These are phyloP conservation scores for Cercopithecus mona DNA, from an alignment of 2,113 vertebrate species.

Conservation along the genomic window DNA sequence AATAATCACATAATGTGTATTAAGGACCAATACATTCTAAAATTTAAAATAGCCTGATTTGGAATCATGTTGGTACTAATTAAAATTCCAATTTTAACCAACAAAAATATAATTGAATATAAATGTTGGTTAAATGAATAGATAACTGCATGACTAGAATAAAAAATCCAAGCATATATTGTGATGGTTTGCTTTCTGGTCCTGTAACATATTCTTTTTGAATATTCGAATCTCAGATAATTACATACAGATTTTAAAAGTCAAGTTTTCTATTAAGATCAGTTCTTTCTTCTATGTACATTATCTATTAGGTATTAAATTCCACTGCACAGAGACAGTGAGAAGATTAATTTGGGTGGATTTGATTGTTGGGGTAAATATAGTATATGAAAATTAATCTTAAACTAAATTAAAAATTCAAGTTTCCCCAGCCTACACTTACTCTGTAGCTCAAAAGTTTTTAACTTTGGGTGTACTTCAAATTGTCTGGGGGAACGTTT, in stretches of 20 bases:
- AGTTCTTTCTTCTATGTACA: background rate
- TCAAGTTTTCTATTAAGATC: background rate
- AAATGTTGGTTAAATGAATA: conserved; percentile 17
- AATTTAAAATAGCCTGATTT: conserved; percentile 29
- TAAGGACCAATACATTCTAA: background rate
- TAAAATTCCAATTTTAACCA: conserved; percentile 41
- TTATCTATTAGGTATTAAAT: conserved; percentile 29
- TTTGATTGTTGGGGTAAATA: conserved; percentile 65
- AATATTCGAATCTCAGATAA: conserved; percentile 11
- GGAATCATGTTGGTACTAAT: background rate
- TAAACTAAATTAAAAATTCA: conserved; percentile 63
- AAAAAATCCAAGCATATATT: background rate
- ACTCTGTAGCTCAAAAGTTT: conserved; percentile 41
- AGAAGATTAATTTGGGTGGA: conserved; percentile 55
- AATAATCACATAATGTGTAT: conserved; percentile 14
- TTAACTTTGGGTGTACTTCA: conserved; percentile 39
- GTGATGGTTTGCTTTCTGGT: background rate
- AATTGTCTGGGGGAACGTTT: conserved; percentile 42
- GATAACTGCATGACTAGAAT: background rate
- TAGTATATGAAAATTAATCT: conserved; percentile 59
- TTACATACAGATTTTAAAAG: conserved; percentile 6
- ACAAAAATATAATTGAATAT: conserved; percentile 7
- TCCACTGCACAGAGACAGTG: background rate
- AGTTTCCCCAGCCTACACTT: conserved; percentile 60
- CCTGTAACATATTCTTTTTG: background rate